A percentile compares a stretch with the other conserved stretches of the same genome.
Conservation (phyloP, 2,888 invertebrate genomes). For the Heterodera filipjevi region DNA sequence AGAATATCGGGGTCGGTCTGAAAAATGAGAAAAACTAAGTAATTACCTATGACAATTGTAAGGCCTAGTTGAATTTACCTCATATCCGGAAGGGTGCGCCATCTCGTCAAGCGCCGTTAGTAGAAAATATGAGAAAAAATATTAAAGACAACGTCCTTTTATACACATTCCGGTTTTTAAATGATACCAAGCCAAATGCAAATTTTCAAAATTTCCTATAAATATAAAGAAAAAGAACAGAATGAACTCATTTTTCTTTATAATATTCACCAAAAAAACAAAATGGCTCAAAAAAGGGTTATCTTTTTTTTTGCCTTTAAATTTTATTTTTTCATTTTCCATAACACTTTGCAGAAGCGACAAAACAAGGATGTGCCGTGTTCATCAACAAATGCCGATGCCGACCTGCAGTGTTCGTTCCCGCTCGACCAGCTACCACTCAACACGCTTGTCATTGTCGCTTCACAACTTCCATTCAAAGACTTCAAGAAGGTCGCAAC, state of each 20-base stretch:
- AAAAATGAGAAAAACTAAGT: too few relatives aligned
- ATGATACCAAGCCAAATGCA: too few relatives aligned
- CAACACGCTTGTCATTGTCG: slow-evolving; percentile 10
- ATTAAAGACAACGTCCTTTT: too few relatives aligned
- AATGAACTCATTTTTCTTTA: not conserved
- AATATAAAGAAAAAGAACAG: too few relatives aligned
- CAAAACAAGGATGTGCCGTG: not conserved
- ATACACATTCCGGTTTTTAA: too few relatives aligned
- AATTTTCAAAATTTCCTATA: too few relatives aligned
- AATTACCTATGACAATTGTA: too few relatives aligned
- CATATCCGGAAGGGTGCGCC: too few relatives aligned
- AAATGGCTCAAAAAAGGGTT: not conserved
- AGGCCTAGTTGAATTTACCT: too few relatives aligned
- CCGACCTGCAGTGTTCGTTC: not conserved
- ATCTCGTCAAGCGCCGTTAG: too few relatives aligned
- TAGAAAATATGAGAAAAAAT: too few relatives aligned
- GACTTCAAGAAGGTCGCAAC: slow-evolving; percentile 18
- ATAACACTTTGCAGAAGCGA: not conserved
- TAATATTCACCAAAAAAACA: not conserved
- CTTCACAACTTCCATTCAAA: slow-evolving; percentile 20
- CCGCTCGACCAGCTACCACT: slow-evolving; percentile 15
- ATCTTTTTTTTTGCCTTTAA: not conserved
- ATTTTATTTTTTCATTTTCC: not conserved
- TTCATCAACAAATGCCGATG: slow-evolving; percentile 4
- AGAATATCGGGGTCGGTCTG: not conserved